phyloP scores from a whole-genome alignment of 2,888 invertebrate genomes.

The Pseudococcus viburni region DNA sequence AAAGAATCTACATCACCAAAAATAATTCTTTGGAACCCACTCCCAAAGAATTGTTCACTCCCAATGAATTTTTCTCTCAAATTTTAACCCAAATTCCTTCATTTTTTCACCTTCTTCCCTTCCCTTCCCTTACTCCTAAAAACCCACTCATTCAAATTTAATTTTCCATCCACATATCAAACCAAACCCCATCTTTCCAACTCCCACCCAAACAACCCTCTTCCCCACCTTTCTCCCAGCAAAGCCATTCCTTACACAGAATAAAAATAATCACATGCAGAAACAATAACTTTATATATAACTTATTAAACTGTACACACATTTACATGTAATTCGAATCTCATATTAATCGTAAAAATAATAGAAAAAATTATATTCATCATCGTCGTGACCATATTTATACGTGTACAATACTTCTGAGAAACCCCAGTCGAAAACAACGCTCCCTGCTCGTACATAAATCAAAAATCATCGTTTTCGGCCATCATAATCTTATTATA shows the following conservation, averaged over 20 bases:
- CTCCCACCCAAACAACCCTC: not conserved
- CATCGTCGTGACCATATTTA: not conserved
- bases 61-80: too few species aligned
- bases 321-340: constrained; percentile 61
- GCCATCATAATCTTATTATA: constrained; percentile 1
- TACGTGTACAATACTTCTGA: not conserved
- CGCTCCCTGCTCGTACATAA: not conserved
- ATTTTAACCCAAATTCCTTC: too few species aligned
- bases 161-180: too few species aligned
- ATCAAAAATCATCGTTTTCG: constrained; percentile 7
- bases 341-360: constrained; percentile 53
- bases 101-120: too few species aligned
- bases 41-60: too few species aligned
- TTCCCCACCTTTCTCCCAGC: not conserved
- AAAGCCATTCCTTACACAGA: not conserved
- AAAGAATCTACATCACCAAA: too few species aligned
- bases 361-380: constrained; percentile 19
- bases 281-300: constrained; percentile 65
- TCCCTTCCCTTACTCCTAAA: too few species aligned
- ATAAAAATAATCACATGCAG: constrained; percentile 60
- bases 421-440: constrained; percentile 12
- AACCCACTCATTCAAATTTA: too few species aligned
- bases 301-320: constrained; percentile 60
- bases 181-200: not conserved
- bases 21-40: too few species aligned